Evolutionary conservation across 2,113 vertebrate genomes (phyloP), one percentile per base, ranked within the genome.

Genomic region (Tretioscincus oriximinensis): DNA sequence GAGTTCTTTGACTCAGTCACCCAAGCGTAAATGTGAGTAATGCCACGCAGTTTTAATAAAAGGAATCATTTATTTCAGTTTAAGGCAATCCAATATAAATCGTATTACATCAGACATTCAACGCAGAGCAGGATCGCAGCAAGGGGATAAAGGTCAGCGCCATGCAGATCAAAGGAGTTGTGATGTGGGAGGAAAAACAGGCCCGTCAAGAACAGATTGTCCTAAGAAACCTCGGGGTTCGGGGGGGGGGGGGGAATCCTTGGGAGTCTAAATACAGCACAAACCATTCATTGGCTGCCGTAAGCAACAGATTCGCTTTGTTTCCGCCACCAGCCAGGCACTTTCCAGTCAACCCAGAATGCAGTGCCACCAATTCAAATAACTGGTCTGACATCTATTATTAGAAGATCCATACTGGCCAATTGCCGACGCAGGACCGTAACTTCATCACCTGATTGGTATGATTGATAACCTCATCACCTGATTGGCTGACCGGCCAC

Each of bases 81-180:
- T 94, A 93, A 94, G 93, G 93, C 92, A 92, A 85, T 87, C 87
- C 81, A 88, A 91, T 89, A 92, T 77, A 88, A 84, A 88, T 80
- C 92, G 87, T 45, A 77, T 89, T 89, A 90, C 85, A 66, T 54
- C 72, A 78, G 74, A 76, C 90, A 90, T 80, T 92, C 73, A 58
- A 87, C 84, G 88, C 84, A 35, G 78, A 81, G 88, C 84, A 88
- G 84, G 60, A 87, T 74, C 71, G 86, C 4, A 65, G 49, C 78
- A 77, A 80, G 67, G 65, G 49, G 58, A 76, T 76, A 86, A 80
- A 86, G 73, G 67, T 81, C 79, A 90, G 77, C 69, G 72, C 71
- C 92, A 93, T 93, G 92, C 93, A 85, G 51, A 84, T 90, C 70
- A 22, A 73, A 83, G 74, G 79, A 26, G 60, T 66, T 31, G 8